Conservation (phyloP, 2,888 invertebrate species). For the Anarsia innoxiella region DNA sequence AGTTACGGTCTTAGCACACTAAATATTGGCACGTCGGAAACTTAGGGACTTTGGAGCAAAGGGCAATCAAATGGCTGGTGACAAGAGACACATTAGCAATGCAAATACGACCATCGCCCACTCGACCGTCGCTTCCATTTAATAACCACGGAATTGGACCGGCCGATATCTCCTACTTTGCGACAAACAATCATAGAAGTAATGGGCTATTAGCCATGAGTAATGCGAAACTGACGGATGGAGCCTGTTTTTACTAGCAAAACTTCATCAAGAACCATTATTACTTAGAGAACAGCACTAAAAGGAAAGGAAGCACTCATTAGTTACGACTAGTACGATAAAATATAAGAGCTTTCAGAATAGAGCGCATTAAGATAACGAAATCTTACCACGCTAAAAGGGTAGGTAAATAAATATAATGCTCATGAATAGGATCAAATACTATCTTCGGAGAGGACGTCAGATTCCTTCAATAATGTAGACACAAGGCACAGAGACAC, state of each 20-base stretch:
- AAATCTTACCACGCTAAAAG: too few relatives aligned
- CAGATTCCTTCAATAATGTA: too few relatives aligned
- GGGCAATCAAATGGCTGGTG: slow-evolving; percentile 27
- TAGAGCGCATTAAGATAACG: background rate
- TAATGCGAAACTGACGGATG: slow-evolving; percentile 20
- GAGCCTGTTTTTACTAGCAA: slow-evolving; percentile 31
- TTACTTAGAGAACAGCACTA: slow-evolving; percentile 52
- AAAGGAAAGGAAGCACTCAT: slow-evolving; percentile 44
- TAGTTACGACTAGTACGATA: slow-evolving; percentile 30
- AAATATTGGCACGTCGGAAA: slow-evolving; percentile 21
- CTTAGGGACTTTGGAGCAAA: slow-evolving; percentile 16
- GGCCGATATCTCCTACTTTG: too few relatives aligned
- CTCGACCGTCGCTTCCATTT: slow-evolving; percentile 8
- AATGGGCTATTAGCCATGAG: slow-evolving; percentile 25
- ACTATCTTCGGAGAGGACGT: too few relatives aligned
- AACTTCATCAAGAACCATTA: slow-evolving; percentile 53
- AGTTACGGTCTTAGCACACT: too few relatives aligned
- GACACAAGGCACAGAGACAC: too few relatives aligned
- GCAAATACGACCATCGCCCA: too few relatives aligned
- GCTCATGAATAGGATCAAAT: too few relatives aligned
- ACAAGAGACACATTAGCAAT: slow-evolving; percentile 28
- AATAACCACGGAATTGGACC: too few relatives aligned
- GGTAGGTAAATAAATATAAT: too few relatives aligned
- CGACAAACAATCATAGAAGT: slow-evolving; percentile 22
- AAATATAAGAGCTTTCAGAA: background rate